Base-by-base conservation (phyloP, 2,113 vertebrate species). In the Muscicapa adusta region DNA sequence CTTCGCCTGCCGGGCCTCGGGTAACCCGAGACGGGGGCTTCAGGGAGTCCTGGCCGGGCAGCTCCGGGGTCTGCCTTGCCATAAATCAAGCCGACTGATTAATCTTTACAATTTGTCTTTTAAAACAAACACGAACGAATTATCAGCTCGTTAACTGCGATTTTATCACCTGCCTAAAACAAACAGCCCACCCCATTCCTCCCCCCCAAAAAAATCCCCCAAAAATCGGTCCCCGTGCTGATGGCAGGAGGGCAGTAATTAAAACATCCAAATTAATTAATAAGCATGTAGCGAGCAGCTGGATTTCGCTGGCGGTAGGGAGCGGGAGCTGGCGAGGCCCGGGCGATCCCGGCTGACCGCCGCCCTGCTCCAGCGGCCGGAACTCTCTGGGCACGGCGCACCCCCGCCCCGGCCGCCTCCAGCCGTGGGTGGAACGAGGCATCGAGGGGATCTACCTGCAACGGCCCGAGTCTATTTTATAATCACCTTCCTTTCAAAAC, bases 71-170 rank as follows among this genome's bases (percentile, higher is more conserved):
- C 96, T 88, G 95, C 73, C 73, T 89, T 68, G 31, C 89, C 96
- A 96, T 97, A 97, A 97, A 97, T 95, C 96, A 96, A 85, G 70
- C 89, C 61, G 88, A 68, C 92, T 91, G 96, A 96, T 96, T 96
- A 96, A 96, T 96, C 96, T 96, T 97, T 97, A 97, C 96, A 94
- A 97, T 97, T 96, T 97, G 96, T 96, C 96, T 96, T 97, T 97
- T 96, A 96, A 95, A 97, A 95, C 96, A 96, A 96, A 97, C 96
- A 96, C 70, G 82, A 91, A 92, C 93, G 96, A 97, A 96, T 97
- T 96, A 96, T 97, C 96, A 96, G 96, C 96, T 96, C 96, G 96
- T 96, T 96, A 97, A 97, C 95, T 94, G 96, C 89, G 96, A 96
- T 97, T 96, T 97, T 97, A 97, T 97, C 96, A 95, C 96, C 96